Conservation (phyloP, 2,888 invertebrate genomes). For the Cheilosia vernalis region DNA sequence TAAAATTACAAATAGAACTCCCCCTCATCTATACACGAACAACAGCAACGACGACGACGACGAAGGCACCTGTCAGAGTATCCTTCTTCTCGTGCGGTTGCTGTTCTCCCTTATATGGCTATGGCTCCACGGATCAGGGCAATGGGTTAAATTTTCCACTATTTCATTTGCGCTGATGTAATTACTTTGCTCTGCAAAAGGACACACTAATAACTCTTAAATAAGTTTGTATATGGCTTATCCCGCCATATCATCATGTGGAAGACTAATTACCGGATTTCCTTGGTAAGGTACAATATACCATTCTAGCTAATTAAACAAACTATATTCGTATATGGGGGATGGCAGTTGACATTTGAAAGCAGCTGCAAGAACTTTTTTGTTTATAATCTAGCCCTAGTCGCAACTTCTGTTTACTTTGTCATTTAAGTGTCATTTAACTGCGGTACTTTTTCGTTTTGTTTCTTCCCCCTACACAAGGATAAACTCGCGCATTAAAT, state of each 20-base stretch:
- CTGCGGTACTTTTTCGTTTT: constrained; percentile 29
- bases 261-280: constrained; percentile 32
- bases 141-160: constrained; percentile 50
- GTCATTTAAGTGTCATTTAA: constrained; percentile 63
- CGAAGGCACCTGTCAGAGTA: constrained; percentile 47
- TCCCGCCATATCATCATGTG: background rate
- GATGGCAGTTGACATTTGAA: constrained; percentile 8
- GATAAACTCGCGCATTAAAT: constrained; percentile 62
- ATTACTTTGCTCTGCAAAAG: constrained; percentile 35
- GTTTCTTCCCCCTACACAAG: constrained; percentile 13
- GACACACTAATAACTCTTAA: constrained; percentile 28
- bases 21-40: background rate
- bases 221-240: constrained; percentile 21
- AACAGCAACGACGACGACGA: background rate
- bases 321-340: background rate
- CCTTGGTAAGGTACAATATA: constrained; percentile 6
- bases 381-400: background rate
- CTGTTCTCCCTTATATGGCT: background rate
- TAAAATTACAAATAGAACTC: constrained; percentile 46
- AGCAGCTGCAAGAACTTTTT: constrained; percentile 32
- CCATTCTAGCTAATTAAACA: constrained; percentile 51
- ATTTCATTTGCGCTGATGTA: constrained; percentile 53
- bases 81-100: constrained; percentile 7
- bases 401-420: constrained; percentile 29
- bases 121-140: constrained; percentile 29